Evolutionary conservation across 2,113 vertebrate genomes (phyloP).

Genomic region (Dromaius novaehollandiae): DNA sequence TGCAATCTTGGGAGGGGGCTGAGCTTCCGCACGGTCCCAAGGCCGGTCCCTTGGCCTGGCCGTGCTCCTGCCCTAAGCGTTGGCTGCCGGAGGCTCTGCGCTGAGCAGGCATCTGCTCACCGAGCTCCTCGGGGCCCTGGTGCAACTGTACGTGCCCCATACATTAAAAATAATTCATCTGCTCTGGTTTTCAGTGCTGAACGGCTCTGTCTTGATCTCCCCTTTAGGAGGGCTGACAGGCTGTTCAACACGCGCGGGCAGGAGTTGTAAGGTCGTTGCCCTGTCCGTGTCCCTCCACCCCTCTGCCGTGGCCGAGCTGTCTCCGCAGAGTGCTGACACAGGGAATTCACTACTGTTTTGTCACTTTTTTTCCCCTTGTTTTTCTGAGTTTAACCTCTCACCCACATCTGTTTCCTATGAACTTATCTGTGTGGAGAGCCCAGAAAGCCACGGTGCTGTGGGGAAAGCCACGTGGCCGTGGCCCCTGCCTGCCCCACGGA

Average conservation of each 20-base stretch:
- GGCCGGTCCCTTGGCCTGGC: neutral
- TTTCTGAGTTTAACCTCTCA: slow-evolving; percentile 53
- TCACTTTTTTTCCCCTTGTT: neutral
- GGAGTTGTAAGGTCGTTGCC: neutral
- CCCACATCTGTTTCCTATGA: slow-evolving; percentile 70
- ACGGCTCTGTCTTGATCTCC: neutral
- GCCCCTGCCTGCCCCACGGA: neutral
- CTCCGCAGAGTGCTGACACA: slow-evolving; percentile 48
- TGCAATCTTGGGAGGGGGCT: neutral
- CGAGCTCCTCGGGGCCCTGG: neutral
- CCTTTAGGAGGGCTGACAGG: neutral
- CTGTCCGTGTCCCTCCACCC: neutral
- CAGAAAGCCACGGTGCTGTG: neutral
- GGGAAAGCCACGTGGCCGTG: neutral
- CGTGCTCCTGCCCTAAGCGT: neutral
- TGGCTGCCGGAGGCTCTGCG: accelerated
- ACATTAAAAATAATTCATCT: neutral
- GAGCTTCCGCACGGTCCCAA: neutral
- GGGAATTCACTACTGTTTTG: slow-evolving; percentile 38
- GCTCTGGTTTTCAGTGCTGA: neutral
- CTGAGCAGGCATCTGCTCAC: neutral
- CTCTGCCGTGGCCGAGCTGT: slow-evolving; percentile 12
- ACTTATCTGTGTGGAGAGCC: neutral
- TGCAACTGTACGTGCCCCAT: neutral
- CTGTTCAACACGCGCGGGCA: neutral